Conservation (phyloP, 37 sponge, comb jelly and placozoan genomes). For the Haliclona indistincta region DNA sequence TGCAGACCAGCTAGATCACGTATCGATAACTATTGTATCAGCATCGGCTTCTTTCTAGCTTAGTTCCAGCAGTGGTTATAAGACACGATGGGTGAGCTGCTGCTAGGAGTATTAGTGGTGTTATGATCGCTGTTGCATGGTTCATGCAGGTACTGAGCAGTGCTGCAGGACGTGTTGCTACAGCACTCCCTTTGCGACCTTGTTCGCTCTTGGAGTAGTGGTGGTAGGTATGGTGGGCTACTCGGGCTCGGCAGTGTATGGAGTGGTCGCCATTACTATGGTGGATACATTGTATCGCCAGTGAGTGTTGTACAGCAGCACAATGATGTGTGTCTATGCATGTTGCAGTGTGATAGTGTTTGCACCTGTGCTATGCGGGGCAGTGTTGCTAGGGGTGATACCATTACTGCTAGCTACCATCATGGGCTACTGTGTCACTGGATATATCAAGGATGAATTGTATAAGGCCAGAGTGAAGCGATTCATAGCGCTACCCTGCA, state of each 20-base stretch:
- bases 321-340: neutral
- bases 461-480: slow-evolving; percentile 34
- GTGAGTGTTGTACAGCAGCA: slow-evolving; percentile 34
- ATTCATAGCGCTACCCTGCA: slow-evolving; percentile 48
- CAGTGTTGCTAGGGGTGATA: slow-evolving; percentile 30
- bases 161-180: slow-evolving; percentile 77
- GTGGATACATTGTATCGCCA: slow-evolving; percentile 11
- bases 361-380: slow-evolving; percentile 41
- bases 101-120: too few species aligned
- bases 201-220: slow-evolving; percentile 53
- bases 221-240: slow-evolving; percentile 68
- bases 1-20: too few species aligned
- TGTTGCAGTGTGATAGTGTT: slow-evolving; percentile 40
- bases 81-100: too few species aligned
- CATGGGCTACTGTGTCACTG: slow-evolving; percentile 69
- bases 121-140: too few species aligned
- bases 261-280: slow-evolving; percentile 24
- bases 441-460: slow-evolving; percentile 72
- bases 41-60: too few species aligned
- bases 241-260: slow-evolving; percentile 52
- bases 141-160: neutral
- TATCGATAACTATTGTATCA: too few species aligned
- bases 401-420: slow-evolving; percentile 53
- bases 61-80: too few species aligned
- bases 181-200: slow-evolving; percentile 68